These are phyloP conservation scores for Lottia gigantea DNA, from an alignment of 2,888 invertebrate genomes.

Conservation along the genomic window DNA sequence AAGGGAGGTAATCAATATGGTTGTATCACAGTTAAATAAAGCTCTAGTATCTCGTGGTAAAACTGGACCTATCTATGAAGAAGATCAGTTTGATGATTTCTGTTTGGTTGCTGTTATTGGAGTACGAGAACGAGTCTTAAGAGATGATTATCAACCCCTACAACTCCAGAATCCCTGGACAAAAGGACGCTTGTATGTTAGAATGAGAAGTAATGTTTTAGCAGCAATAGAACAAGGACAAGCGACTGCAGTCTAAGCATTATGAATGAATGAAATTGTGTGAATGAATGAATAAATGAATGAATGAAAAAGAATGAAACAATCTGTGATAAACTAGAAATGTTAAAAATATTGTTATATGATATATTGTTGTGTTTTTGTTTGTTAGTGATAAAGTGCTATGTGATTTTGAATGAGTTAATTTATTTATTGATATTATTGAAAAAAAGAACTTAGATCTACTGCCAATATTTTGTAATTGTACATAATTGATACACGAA, in stretches of 20 bases:
- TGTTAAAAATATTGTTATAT: too few species aligned
- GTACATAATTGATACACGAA: too few species aligned
- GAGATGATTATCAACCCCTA: conserved; percentile 93
- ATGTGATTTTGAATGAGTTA: too few species aligned
- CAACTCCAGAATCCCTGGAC: conserved; percentile 96
- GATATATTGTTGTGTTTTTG: too few species aligned
- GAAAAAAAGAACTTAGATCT: too few species aligned
- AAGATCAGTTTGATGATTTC: conserved; percentile 85
- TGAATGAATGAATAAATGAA: too few species aligned
- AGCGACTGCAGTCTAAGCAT: conserved; percentile 66
- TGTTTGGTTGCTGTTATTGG: conserved; percentile 96
- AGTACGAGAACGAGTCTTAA: conserved; percentile 89
- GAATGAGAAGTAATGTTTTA: conserved; percentile 81
- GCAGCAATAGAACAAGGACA: conserved; percentile 68
- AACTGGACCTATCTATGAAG: conserved; percentile 81
- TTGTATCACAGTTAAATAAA: conserved; percentile 90
- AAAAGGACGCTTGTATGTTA: conserved; percentile 90
- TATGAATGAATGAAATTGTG: neutral
- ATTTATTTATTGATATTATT: too few species aligned
- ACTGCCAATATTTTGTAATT: too few species aligned
- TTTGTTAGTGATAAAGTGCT: too few species aligned
- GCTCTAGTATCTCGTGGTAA: conserved; percentile 69
- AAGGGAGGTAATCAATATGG: conserved; percentile 93
- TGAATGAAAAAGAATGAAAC: too few species aligned
- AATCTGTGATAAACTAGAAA: too few species aligned